Conservation (phyloP, 2,113 vertebrate species). For the Mus spicilegus region DNA sequence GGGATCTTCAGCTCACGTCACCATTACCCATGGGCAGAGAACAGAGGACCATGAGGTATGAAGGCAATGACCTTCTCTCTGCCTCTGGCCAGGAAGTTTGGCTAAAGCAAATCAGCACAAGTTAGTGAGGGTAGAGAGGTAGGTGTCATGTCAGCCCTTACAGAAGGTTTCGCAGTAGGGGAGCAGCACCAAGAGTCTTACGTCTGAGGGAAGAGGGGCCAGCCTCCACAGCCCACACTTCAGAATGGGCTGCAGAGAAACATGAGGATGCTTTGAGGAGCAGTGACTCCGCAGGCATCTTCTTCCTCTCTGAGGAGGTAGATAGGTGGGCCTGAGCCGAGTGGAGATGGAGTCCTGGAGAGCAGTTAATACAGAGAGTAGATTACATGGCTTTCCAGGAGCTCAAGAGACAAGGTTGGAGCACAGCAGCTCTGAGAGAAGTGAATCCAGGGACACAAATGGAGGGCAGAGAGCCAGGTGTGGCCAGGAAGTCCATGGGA, state of each 20-base stretch:
- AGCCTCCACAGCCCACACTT: rapidly evolving
- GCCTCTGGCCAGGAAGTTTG: not conserved
- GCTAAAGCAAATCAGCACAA: not conserved
- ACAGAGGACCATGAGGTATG: not conserved
- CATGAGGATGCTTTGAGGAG: not conserved
- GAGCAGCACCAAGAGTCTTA: not conserved
- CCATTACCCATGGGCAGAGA: not conserved
- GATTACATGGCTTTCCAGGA: not conserved
- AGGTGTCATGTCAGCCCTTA: not conserved
- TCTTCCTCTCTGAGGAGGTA: not conserved
- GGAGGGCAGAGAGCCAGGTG: not conserved
- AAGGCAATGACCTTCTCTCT: not conserved
- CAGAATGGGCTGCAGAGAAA: not conserved
- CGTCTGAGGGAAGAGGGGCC: not conserved
- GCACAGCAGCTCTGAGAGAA: not conserved
- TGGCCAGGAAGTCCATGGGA: not conserved
- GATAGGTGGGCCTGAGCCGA: too few species aligned
- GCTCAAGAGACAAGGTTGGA: not conserved
- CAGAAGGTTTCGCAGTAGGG: not conserved
- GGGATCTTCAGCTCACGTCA: not conserved
- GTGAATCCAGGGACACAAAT: not conserved
- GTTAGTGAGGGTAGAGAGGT: not conserved
- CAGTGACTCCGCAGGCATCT: not conserved
- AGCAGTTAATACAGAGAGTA: not conserved
- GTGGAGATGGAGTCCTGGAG: not conserved